Evolutionary conservation across 2,888 invertebrate species (phyloP).

Genomic region (Anoplius nigerrimus): DNA sequence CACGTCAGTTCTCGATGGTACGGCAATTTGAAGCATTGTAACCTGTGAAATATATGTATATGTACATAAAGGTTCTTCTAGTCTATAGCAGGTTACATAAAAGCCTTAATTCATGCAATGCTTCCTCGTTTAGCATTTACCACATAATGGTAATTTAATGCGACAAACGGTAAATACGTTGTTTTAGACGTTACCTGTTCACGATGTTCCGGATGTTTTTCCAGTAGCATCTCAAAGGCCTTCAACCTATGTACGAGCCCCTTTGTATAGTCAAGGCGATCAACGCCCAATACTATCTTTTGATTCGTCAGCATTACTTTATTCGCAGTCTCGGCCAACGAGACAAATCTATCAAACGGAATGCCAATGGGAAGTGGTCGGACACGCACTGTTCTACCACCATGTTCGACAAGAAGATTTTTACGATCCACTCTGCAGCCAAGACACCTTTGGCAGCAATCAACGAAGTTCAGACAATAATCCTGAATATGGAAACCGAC

Average conservation of each 20-base stretch:
- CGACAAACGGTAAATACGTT: too few species aligned
- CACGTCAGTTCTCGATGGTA: slow-evolving; percentile 92
- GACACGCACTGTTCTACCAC: slow-evolving; percentile 89
- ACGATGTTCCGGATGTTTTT: slow-evolving; percentile 90
- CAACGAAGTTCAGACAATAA: slow-evolving; percentile 93
- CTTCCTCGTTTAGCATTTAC: too few species aligned
- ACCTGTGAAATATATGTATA: slow-evolving; percentile 63
- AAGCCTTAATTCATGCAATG: too few species aligned
- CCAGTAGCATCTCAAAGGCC: slow-evolving; percentile 88
- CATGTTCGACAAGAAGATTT: slow-evolving; percentile 90
- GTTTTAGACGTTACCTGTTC: slow-evolving; percentile 79
- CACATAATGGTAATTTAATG: too few species aligned
- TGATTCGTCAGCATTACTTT: slow-evolving; percentile 82
- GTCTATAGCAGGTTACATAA: too few species aligned
- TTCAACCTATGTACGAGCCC: slow-evolving; percentile 89
- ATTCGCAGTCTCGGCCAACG: slow-evolving; percentile 83
- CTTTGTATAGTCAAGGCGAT: slow-evolving; percentile 93
- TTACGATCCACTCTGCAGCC: slow-evolving; percentile 93
- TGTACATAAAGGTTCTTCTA: too few species aligned
- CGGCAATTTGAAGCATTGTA: slow-evolving; percentile 88
- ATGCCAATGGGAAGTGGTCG: slow-evolving; percentile 92
- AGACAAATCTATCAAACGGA: slow-evolving; percentile 90
- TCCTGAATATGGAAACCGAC: slow-evolving; percentile 95
- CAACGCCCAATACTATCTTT: slow-evolving; percentile 91
- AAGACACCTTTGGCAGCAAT: slow-evolving; percentile 90